Evolutionary conservation across 2,888 invertebrate species (phyloP), one percentile per base, ranked within the genome.

Genomic region (Caenorhabditis sulstoni): DNA sequence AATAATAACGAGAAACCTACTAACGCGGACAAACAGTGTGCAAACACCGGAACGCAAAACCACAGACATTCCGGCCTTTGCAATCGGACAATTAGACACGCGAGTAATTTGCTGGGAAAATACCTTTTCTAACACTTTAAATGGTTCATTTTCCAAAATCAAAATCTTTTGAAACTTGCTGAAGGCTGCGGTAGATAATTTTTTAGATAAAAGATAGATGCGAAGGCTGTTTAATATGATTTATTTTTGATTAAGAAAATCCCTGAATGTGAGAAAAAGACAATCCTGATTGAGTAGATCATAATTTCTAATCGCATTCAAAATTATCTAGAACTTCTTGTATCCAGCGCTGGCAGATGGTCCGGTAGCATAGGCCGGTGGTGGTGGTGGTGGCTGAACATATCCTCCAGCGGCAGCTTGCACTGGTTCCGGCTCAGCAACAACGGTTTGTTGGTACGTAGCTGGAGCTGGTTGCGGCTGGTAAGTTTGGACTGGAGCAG

Each of bases 341-440:
- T 75, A 80, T 75, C 75, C 70, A 35, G 65, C 49, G 47, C 59
- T 35, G 44, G 61, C 57, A 18, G 39, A 50, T 52, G 71, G 37
- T 58, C 67, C 79, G 29, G 66, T 64, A 11, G 62, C 64, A 29
- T 58, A 74, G 20, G 59, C 58, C 59, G 73, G 64, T 73, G 70
- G 66, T 57, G 70, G 67, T 66, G 78, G 71, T 79, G 79, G 78
- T 67, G 71, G 79, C 44, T 79, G 73, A 41, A 59, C 68, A 61
- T 78, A 78, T 23, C 49, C 49, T 64, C 59, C 65, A 29, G 57
- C 65, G 20, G 45, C 62, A 41, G 53, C 49, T 45, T 66, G 75
- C 11, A 61, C 18, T 52, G 70, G 53, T 12, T 65, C 53, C 41
- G 67, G 73, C 50, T 73, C 76, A 45, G 67, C 53, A 11, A 52